These are phyloP conservation scores for Osmerus mordax DNA, from an alignment of 2,113 vertebrate genomes.

Conservation along the genomic window DNA sequence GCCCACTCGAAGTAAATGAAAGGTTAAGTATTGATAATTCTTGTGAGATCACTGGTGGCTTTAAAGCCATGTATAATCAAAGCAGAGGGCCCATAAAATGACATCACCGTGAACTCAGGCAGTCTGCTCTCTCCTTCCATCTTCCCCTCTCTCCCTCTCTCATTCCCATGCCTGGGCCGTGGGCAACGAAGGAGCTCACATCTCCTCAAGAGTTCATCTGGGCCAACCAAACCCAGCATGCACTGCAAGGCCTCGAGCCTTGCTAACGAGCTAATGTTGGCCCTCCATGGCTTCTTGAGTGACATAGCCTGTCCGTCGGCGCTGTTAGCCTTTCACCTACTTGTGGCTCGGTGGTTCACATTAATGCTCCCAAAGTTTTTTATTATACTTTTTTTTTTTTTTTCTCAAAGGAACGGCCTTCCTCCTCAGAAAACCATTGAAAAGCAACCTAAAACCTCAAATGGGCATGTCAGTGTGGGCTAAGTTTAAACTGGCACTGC, in stretches of 20 bases:
- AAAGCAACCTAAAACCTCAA: constrained; percentile 68
- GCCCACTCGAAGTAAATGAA: constrained; percentile 47
- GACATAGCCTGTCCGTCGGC: constrained; percentile 46
- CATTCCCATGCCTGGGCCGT: constrained; percentile 26
- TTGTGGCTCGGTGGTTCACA: constrained; percentile 57
- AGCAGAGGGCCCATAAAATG: constrained; percentile 49
- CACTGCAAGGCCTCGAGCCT: constrained; percentile 24
- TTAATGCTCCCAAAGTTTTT: constrained; percentile 60
- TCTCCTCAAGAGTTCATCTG: constrained; percentile 29
- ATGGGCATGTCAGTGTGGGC: constrained; percentile 56
- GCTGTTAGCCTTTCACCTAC: constrained; percentile 62
- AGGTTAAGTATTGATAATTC: constrained; percentile 54
- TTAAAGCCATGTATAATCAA: constrained; percentile 47
- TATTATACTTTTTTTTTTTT: constrained; percentile 9
- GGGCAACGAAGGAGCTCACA: constrained; percentile 10
- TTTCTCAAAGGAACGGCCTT: constrained; percentile 37
- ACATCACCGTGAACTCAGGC: constrained; percentile 43
- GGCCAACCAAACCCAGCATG: constrained; percentile 39
- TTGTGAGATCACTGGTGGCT: constrained; percentile 54
- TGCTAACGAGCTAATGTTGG: constrained; percentile 45
- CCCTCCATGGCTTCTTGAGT: constrained; percentile 47
- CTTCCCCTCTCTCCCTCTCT: constrained; percentile 2
- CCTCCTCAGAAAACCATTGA: constrained; percentile 55
- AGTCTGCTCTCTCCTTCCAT: constrained; percentile 12
- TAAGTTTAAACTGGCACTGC: constrained; percentile 67